Evolutionary conservation across 2,113 vertebrate genomes (phyloP).

Genomic region (crab-eating macaque (Macaca fascicularis)): T2T-MFA8v1.1 NC_088394.1:57569501-57570000

Average conservation of each 20-base stretch:
- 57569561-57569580: not conserved
- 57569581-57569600: not conserved
- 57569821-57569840: conserved; percentile 57
- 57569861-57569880: conserved; percentile 73
- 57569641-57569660: not conserved
- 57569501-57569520: not conserved
- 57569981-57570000: conserved; percentile 86
- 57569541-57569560: not conserved
- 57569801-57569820: not conserved
- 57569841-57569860: conserved; percentile 74
- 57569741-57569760: not conserved
- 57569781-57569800: not conserved
- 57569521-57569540: not conserved
- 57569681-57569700: not conserved
- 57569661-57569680: rapidly evolving
- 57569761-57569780: not conserved
- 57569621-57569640: not conserved
- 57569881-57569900: conserved; percentile 63
- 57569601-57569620: not conserved
- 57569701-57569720: not conserved
- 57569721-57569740: not conserved
- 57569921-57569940: conserved; percentile 80
- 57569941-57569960: conserved; percentile 90
- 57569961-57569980: conserved; percentile 87
- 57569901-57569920: conserved; percentile 79